A percentile compares a stretch with the other conserved stretches of the same genome.
phyloP scores from a whole-genome alignment of 35 echinoderm and acorn worm species.

The Anneissia japonica region DNA sequence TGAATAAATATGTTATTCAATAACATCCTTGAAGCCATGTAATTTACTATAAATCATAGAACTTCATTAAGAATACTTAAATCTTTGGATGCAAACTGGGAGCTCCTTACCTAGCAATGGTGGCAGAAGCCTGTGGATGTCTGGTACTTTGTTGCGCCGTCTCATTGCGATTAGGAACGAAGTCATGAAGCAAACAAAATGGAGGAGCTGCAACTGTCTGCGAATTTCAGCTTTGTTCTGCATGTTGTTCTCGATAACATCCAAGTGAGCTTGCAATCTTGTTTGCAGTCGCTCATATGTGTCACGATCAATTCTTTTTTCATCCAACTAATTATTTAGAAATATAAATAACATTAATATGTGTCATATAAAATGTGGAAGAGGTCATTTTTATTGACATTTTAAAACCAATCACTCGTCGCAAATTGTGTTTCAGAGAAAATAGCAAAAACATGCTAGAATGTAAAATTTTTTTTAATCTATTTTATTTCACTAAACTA shows the following conservation, averaged over 20 bases:
- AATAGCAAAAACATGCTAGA: no score
- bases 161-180: slow-evolving; percentile 86
- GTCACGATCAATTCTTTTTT: slow-evolving; percentile 66
- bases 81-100: no score
- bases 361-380: no score
- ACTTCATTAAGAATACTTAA: no score
- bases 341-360: neutral
- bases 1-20: no score
- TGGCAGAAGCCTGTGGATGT: slow-evolving; percentile 81
- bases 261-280: slow-evolving; percentile 74
- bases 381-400: no score
- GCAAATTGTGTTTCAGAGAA: no score
- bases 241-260: slow-evolving; percentile 69
- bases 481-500: no score
- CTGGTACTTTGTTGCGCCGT: slow-evolving; percentile 77
- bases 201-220: slow-evolving; percentile 55
- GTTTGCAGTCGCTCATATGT: slow-evolving; percentile 80
- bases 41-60: no score
- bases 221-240: slow-evolving; percentile 60
- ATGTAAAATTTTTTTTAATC: no score
- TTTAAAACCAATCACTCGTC: no score
- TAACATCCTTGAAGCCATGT: no score
- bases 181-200: slow-evolving; percentile 64
- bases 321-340: slow-evolving; percentile 21
- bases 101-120: slow-evolving; percentile 60